These are phyloP conservation scores for Chinchilla lanigera DNA, from an alignment of 2,113 vertebrate genomes.

Conservation along the genomic window DNA sequence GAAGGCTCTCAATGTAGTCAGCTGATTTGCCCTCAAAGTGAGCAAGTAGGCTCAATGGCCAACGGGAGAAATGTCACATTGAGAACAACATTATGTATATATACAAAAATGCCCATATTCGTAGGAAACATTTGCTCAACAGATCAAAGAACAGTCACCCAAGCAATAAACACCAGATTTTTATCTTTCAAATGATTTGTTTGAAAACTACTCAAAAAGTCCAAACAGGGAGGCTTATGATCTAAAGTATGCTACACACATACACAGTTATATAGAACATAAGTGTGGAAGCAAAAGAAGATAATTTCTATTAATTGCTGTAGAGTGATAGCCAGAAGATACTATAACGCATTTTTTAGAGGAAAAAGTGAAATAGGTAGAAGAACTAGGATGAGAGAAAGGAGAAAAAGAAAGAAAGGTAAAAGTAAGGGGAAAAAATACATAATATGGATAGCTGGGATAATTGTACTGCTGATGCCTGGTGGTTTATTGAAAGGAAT, in stretches of 20 bases:
- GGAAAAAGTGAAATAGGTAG: neutral
- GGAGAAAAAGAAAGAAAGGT: too few relatives aligned
- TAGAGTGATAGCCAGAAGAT: neutral
- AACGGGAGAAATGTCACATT: neutral
- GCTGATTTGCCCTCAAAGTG: neutral
- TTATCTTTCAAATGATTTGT: neutral
- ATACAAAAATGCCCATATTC: neutral
- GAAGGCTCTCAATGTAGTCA: neutral
- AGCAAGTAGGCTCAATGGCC: neutral
- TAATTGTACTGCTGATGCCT: too few relatives aligned
- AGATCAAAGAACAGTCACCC: neutral
- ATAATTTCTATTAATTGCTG: neutral
- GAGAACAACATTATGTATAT: neutral
- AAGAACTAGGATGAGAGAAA: too few relatives aligned
- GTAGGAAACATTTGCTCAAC: neutral
- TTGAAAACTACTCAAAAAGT: neutral
- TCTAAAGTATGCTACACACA: neutral
- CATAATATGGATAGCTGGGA: too few relatives aligned
- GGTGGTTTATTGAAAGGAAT: too few relatives aligned
- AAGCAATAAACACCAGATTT: neutral
- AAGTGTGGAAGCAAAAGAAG: neutral
- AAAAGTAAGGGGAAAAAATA: too few relatives aligned
- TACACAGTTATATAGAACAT: neutral
- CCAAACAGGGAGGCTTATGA: neutral
- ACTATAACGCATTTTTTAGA: neutral